Evolutionary conservation across 2,797 vertebrate genomes (phyloP), one percentile per base, ranked within the genome.

Genomic region (Megaceryle alcyon): DNA sequence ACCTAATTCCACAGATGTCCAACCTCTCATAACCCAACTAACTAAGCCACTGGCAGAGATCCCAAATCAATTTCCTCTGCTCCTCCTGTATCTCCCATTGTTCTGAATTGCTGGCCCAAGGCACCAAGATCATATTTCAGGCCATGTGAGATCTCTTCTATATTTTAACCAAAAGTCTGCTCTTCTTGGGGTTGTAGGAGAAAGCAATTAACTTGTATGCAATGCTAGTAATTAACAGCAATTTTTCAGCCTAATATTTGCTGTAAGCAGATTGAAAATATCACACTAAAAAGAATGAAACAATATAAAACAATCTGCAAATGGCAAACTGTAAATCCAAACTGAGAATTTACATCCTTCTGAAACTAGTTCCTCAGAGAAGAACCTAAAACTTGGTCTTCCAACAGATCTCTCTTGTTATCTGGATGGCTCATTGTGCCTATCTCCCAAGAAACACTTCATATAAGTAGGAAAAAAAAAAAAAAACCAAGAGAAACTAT

Each of bases 31-130:
- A 92, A 81, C 12, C 16, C 49, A 94, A 85, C 65, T 37, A 88
- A 33, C 28, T 35, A 76, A 96, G 57, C 44, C 65, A 79, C 66
- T 86, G 79, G 82, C 73, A 88, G 54, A 91, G 56, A 88, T 53
- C 80, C 80, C 87, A 88, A 79, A 89, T 48, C 59, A 63, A 92
- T 92, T 91, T 96, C 91, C 85, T 92, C 72, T 86, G 54, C 59
- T 95, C 35, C 61, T 92, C 75, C 54, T 78, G 4, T 37, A 71
- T 88, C 69, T 95, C 86, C 82, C 57, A 49, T 31, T 82, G 41
- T 35, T 92, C 64, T 82, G 22, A 26, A 31, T 53, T 69, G 51
- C 48, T 91, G 88, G 83, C 49, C 57, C 37, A 88, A 92, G 37
- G 57, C 80, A 86, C 59, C 9, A 69, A 21, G 83, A 90, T 53